Base-by-base conservation (phyloP, 2,797 vertebrate genomes). In the Falco rusticolus region DNA sequence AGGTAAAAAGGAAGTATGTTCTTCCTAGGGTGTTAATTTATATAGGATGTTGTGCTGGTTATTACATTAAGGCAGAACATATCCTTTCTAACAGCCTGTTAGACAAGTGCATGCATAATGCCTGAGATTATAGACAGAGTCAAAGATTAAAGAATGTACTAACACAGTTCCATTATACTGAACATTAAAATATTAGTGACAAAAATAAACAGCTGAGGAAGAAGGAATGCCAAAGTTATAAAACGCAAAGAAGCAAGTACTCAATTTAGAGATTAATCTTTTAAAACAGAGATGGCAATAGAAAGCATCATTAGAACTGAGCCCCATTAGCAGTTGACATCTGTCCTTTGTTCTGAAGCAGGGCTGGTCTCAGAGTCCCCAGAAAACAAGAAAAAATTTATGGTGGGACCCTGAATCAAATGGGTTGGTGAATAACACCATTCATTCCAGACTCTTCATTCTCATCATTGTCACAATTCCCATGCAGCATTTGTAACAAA, bases 141-240 rank as follows among this genome's bases (percentile, higher is more conserved):
- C 84, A 92, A 92, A 87, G 81, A 95, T 83, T 87, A 89, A 93
- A 90, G 61, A 93, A 71, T 90, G 47, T 84, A 60, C 51, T 80
- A 89, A 69, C 34, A 60, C 37, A 47, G 34, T 71, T 93, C 79
- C 90, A 90, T 94, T 93, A 68, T 41, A 74, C 13, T 60, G 51
- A 95, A 60, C 60, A 90, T 74, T 56, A 93, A 74, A 80, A 90
- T 89, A 88, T 77, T 95, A 94, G 16, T 63, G 90, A 41, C 47
- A 75, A 93, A 94, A 93, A 39, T 63, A 96, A 95, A 87, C 72
- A 93, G 4, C 50, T 86, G 77, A 26, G 54, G 14, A 94, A 92
- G 74, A 84, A 89, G 3, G 45, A 82, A 90, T 61, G 45, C 5
- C 72, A 75, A 65, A 82, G 24, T 77, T 80, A 50, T 77, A 74